phyloP scores from a whole-genome alignment of 92 coral and sea anemone species.

The Porites lobata region DNA sequence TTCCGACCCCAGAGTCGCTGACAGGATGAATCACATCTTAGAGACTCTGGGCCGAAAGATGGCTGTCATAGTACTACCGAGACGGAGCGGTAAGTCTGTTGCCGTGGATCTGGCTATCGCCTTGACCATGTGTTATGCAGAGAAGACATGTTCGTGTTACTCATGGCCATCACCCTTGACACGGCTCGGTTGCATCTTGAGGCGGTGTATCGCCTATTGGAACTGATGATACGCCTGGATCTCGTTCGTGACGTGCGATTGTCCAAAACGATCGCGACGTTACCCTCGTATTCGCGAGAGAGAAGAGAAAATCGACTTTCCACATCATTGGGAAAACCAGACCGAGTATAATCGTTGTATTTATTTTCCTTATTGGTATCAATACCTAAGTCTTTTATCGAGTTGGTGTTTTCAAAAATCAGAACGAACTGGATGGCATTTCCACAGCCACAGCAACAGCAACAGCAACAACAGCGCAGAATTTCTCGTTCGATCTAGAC shows the following conservation, averaged over 20 bases:
- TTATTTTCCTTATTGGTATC: not conserved
- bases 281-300: not conserved
- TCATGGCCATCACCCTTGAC: constrained; percentile 16
- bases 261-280: constrained; percentile 11
- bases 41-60: constrained; percentile 2
- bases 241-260: not conserved
- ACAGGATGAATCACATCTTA: no score
- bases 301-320: not conserved
- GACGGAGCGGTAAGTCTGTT: constrained; percentile 33
- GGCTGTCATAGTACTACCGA: constrained; percentile 16
- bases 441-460: not conserved
- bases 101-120: constrained; percentile 24
- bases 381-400: not conserved
- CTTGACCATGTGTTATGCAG: constrained; percentile 9
- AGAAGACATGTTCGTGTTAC: constrained; percentile 12
- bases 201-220: not conserved
- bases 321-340: constrained; percentile 32
- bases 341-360: constrained; percentile 16
- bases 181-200: constrained; percentile 13
- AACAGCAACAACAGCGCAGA: no score
- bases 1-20: no score
- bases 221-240: not conserved
- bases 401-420: not conserved
- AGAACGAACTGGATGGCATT: no score
- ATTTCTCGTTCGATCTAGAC: constrained; percentile 10